A percentile compares a stretch with the other conserved stretches of the same genome.
These are phyloP conservation scores for Boulengeromyrus knoepffleri DNA, from an alignment of 2,113 vertebrate genomes.

Conservation along the genomic window DNA sequence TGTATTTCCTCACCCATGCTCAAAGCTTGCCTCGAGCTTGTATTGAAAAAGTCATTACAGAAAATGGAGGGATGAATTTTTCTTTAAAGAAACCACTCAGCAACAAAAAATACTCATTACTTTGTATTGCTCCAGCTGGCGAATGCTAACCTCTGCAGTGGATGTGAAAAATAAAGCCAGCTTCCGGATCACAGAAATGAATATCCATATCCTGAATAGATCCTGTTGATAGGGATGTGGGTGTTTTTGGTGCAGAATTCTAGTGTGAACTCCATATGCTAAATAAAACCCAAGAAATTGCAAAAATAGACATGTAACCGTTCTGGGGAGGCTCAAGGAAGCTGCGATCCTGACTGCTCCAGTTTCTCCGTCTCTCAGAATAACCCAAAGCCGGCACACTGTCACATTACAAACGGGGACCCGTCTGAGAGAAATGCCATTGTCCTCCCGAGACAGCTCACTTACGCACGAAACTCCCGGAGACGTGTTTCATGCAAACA, in stretches of 20 bases:
- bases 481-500: neutral
- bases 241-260: neutral
- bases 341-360: conserved; percentile 8
- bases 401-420: conserved; percentile 24
- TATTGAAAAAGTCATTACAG: neutral
- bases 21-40: neutral
- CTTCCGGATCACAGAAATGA: neutral
- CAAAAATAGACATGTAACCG: conserved; percentile 13
- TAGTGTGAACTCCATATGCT: conserved; percentile 1
- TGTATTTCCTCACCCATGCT: neutral
- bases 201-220: neutral
- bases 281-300: conserved; percentile 19
- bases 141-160: neutral
- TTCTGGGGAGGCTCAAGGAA: neutral
- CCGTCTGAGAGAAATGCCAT: conserved; percentile 21
- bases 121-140: neutral
- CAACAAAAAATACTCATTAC: neutral
- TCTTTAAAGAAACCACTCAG: neutral
- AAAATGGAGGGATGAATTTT: neutral
- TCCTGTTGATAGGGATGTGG: conserved; percentile 7
- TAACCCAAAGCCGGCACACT: conserved; percentile 26
- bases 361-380: conserved; percentile 19
- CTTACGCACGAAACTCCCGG: neutral
- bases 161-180: neutral
- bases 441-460: conserved; percentile 8